Conservation (phyloP, 2,113 vertebrate genomes). For the Burhinus oedicnemus region DNA sequence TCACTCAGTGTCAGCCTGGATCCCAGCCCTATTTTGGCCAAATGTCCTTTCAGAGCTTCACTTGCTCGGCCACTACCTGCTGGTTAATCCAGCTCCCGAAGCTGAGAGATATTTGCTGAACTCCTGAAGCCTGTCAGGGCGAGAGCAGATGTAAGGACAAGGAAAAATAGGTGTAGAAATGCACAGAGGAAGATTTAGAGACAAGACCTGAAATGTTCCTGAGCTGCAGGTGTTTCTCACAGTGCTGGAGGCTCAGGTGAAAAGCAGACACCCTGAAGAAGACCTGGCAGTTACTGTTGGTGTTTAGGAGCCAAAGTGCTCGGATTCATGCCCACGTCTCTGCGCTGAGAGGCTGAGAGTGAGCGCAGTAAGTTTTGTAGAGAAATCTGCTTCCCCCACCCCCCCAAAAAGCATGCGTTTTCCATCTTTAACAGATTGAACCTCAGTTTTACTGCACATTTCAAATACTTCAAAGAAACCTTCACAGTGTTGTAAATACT, state of each 20-base stretch:
- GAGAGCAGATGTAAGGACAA: neutral
- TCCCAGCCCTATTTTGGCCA: neutral
- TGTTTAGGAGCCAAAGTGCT: neutral
- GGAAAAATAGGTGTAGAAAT: neutral
- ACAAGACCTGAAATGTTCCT: neutral
- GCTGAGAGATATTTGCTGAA: neutral
- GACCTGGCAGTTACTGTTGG: neutral
- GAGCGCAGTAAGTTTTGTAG: neutral
- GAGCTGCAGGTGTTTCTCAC: neutral
- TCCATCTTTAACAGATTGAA: neutral
- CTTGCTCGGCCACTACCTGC: neutral
- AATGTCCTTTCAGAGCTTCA: neutral
- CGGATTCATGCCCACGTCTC: neutral
- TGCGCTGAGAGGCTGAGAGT: neutral
- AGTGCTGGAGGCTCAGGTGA: neutral
- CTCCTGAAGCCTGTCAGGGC: neutral
- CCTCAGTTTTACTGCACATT: neutral
- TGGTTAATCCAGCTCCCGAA: neutral
- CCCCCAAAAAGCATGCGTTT: accelerated
- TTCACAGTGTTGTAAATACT: neutral
- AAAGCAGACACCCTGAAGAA: neutral
- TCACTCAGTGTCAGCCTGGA: neutral
- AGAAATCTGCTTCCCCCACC: neutral
- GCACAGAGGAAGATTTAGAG: neutral
- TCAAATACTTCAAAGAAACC: neutral